phyloP scores from a whole-genome alignment of 1,140 invertebrate species.

The Camponotus vicinus region DNA sequence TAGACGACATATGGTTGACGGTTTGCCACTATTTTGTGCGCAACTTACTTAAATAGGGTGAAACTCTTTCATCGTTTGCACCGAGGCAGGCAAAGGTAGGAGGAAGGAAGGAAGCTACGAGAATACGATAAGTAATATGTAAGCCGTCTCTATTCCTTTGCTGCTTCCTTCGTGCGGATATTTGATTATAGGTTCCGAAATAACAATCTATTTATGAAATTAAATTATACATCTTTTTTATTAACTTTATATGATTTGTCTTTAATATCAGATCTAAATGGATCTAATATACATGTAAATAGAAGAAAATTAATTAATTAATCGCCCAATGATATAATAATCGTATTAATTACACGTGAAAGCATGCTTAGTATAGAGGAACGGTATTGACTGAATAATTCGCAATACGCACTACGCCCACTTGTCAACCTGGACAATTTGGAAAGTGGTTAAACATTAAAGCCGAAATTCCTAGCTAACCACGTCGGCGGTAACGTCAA shows the following conservation, averaged over 20 bases:
- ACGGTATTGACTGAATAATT: slow-evolving; percentile 42
- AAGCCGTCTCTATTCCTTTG: slow-evolving; percentile 20
- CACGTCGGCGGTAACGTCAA: slow-evolving; percentile 50
- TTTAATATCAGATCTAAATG: not conserved
- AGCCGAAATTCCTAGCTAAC: slow-evolving; percentile 49
- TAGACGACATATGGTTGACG: slow-evolving; percentile 71
- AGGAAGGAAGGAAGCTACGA: slow-evolving; percentile 9
- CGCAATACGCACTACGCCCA: not conserved
- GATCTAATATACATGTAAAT: not conserved
- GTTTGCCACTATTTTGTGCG: slow-evolving; percentile 62
- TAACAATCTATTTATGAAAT: slow-evolving; percentile 7
- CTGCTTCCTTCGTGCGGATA: slow-evolving; percentile 48
- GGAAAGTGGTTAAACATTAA: slow-evolving; percentile 55
- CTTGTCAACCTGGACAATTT: slow-evolving; percentile 19
- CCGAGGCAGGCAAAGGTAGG: not conserved
- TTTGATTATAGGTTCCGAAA: slow-evolving; percentile 73
- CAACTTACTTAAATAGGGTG: slow-evolving; percentile 74
- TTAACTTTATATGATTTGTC: not conserved
- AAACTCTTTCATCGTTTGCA: slow-evolving; percentile 64
- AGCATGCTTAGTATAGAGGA: not conserved
- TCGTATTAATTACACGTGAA: not conserved
- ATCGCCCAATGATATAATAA: not conserved
- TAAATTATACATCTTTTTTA: slow-evolving; percentile 51
- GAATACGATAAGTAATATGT: not conserved
- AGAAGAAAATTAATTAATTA: not conserved